Evolutionary conservation across 2,113 vertebrate genomes (phyloP).

Genomic region (Ictidomys tridecemlineatus): DNA sequence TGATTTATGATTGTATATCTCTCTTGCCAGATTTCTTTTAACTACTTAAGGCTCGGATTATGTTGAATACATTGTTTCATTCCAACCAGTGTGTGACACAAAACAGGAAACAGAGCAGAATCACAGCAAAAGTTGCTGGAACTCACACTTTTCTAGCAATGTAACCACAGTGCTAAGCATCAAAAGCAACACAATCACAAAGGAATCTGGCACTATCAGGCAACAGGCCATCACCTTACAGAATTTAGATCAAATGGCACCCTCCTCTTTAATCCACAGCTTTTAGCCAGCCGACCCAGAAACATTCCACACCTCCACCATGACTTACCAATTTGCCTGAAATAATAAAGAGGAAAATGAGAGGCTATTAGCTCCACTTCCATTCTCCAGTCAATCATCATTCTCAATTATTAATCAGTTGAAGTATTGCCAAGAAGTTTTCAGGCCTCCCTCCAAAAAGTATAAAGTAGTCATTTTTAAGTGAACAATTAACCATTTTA

Average conservation of each 20-base stretch:
- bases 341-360: slow-evolving; percentile 75
- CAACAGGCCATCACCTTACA: neutral
- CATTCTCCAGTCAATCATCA: slow-evolving; percentile 66
- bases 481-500: slow-evolving; percentile 62
- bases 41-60: neutral
- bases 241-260: neutral
- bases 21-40: neutral
- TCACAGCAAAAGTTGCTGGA: neutral
- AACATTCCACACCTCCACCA: slow-evolving; percentile 50
- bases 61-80: neutral
- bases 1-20: neutral
- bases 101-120: neutral
- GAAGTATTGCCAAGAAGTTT: slow-evolving; percentile 74
- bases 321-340: slow-evolving; percentile 62
- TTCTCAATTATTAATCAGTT: slow-evolving; percentile 77
- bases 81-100: neutral
- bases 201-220: neutral
- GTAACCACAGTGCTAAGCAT: neutral
- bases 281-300: slow-evolving; percentile 52
- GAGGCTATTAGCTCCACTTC: slow-evolving; percentile 61
- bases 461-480: slow-evolving; percentile 57
- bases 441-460: slow-evolving; percentile 66
- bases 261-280: slow-evolving; percentile 25
- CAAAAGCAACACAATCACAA: neutral
- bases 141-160: neutral